Base-by-base conservation (phyloP, 2,888 invertebrate genomes). In the Lottia gigantea region DNA sequence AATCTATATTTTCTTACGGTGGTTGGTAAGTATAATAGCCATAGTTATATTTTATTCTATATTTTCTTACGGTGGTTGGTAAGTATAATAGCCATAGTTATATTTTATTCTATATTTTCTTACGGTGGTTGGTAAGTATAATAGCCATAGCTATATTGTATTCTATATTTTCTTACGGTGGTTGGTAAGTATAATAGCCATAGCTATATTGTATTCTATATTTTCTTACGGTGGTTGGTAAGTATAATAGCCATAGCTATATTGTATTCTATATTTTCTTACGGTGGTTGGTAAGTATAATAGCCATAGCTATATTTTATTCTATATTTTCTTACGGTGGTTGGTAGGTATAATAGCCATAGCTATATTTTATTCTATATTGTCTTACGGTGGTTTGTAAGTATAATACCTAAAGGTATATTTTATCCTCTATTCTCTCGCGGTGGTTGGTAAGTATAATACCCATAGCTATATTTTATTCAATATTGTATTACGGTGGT, bases 301-400 rank as follows among this genome's bases (percentile, higher is more conserved):
- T 47, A 12, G 23, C n/a, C 65, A 82, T n/a, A n/a, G n/a, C n/a
- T 45, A 76, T 85, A 16, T 83, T 84, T 71, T 82, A 79, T 63
- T 81, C 84, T 11, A 75, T 83, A 1, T 85, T 86, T 67, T 79
- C 83, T 6, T 86, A 82, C n/a, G n/a, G 82, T 0, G 86, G 85
- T 67, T 86, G 85, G 85, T 95, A 90, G 92, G 72, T 70, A 49
- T 15, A 26, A 14, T 47, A 12, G 23, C n/a, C 65, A 82, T n/a
- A n/a, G n/a, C n/a, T 45, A 76, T 85, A 16, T 83, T 84, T 71
- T 82, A 79, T 63, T 81, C 84, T 11, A 75, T 83, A 1, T 85
- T 86, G 66, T 79, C 83, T 6, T 86, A 82, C n/a, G n/a, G 82
- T 0, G 86, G 85, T 67, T 86, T 84, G 85, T 95, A 90, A 92